Evolutionary conservation across 2,113 vertebrate genomes (phyloP), one percentile per base, ranked within the genome.

Genomic region (Psilopogon haemacephalus): DNA sequence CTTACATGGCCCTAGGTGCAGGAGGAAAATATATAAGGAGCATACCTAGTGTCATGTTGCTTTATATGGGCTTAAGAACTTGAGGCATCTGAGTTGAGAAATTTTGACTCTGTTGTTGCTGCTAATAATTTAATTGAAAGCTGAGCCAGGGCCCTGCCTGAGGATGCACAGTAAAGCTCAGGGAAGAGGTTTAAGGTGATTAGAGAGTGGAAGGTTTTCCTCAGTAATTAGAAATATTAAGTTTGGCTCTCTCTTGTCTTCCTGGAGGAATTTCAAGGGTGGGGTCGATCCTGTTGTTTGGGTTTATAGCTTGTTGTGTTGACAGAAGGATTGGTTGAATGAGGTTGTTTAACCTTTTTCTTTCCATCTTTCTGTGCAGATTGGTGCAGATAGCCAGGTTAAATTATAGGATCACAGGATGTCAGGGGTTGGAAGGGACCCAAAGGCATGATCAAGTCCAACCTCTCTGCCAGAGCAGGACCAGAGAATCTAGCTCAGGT

Each of bases 251-350:
- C 71, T 40, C 13, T 79, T 88, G 59, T 38, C 52, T 89, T 87
- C 67, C 84, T 93, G 93, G 83, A 93, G 64, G 15, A 30, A 69
- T 94, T 84, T 93, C 89, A 86, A 92, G 84, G 92, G 71, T 89
- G 78, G 89, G 48, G 60, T 73, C 38, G 38, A 15, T 70, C 68
- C 67, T 87, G 63, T 40, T 93, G 80, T 82, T 93, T 89, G 59
- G 26, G 50, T 67, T 95, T 86, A 18, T 79, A 80, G 52, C 68
- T 80, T 80, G 74, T 72, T 80, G 0, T 91, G 56, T 89, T 89
- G 92, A 91, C 86, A 92, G 86, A 91, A 90, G 40, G 14, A 83
- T 69, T 94, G 19, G 8, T 16, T 38, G 38, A 28, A 74, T 64
- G 32, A 73, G 32, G 24, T 33, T 73, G 26, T 8, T 88, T 73